Base-by-base conservation (phyloP, 2,888 invertebrate species). In the Alloplasta piceator region DNA sequence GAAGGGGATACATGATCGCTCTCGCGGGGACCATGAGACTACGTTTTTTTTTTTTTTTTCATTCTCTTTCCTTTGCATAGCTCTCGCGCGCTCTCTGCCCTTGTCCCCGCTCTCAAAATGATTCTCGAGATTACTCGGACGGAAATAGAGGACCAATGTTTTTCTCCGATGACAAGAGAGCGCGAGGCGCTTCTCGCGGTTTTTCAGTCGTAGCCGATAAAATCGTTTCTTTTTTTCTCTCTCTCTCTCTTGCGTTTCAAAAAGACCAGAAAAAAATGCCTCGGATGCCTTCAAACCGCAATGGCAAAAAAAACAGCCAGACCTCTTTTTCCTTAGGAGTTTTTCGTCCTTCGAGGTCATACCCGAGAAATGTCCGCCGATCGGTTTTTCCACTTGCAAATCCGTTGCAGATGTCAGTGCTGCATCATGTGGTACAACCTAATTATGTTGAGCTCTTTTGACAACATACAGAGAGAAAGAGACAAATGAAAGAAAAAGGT, bases 81-180 rank as follows among this genome's bases (percentile, higher is more conserved):
- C 38, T 73, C 72, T 41, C 43, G n/a, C 58, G 38, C 55, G 16
- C 43, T 70, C 63, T 43, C 46, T 50, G 81, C 77, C 74, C 77
- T 77, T 81, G 81, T 81, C 81, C 78, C 73, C 78, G 81, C 81
- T 77, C 73, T 81, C 73, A 55, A 78, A 81, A 81, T 66, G 64
- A 78, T 81, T 73, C 73, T 58, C 70, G 70, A 64, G 77, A 74
- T 78, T 74, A 66, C 60, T 75, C 61, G 81, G 81, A 81, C 81
- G 60, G 78, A 78, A 78, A 81, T 81, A 81, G 78, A 78, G 70
- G 55, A 43, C 52, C 77, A 60, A 81, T 70, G 73, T 73, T 74
- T 52, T 61, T 16, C 72, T 52, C 52, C 52, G 52, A 52, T 52
- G 52, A 14, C 26, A 26, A 26, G 26, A 43, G 38, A 43, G 70